Evolutionary conservation across 1,140 invertebrate genomes (phyloP), one percentile per base, ranked within the genome.

Genomic region (Lasaia peninsularis): DNA sequence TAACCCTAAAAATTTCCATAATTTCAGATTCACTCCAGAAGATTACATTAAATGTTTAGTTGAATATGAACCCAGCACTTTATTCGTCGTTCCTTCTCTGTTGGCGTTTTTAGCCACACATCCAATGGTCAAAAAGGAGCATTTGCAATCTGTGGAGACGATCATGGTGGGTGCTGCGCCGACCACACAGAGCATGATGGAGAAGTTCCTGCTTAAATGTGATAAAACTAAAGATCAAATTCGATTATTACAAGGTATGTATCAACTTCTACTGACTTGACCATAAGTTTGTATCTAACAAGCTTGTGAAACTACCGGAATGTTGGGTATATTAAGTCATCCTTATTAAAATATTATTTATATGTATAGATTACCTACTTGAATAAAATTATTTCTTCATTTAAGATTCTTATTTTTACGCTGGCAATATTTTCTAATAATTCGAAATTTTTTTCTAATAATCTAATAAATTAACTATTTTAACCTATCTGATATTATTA

Each of bases 21-120:
- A 14, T 76, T 69, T 7, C 61, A 92, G 92, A 73, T 96, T 96
- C 63, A 91, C 91, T 2, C 91, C 92, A 35, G 92, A 93, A 60
- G 91, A 92, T 56, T 94, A 93, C 70, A 80, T 93, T 14, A 90
- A 90, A 75, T 91, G 91, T 54, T 65, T 93, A 35, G 73, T 80
- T 63, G 91, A 94, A 62, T 91, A 92, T 65, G 78, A 91, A 78
- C 93, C 93, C 0, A 91, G 86, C 4, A 85, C 89, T 2, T 59
- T 95, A 18, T 93, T 93, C 65, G 92, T 94, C 11, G 93, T 94
- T 9, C 93, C 94, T 0, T 93, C 93, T 0, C 69, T 95, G 3
- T 65, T 94, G n/a, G 76, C 92, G 0, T 94, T 94, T 73, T 69
- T 95, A 24, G 91, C 92, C 0, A 91, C 91, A 1, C 92, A 93